phyloP scores from a whole-genome alignment of 2,888 invertebrate species.

The Argyresthia albistria region DNA sequence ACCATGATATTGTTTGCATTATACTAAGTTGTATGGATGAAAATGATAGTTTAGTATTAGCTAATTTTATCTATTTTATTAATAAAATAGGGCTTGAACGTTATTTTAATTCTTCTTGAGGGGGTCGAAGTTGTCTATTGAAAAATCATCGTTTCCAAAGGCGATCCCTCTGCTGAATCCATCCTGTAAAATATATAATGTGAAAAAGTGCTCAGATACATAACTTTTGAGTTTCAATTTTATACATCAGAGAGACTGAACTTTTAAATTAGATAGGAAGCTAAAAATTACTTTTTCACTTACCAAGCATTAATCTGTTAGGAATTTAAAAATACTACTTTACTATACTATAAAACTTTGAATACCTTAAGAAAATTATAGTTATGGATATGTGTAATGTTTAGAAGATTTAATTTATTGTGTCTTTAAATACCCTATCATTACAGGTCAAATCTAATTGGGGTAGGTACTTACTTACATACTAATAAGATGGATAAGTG shows the following conservation, averaged over 20 bases:
- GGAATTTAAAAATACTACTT: conserved; percentile 12
- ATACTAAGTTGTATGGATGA: conserved; percentile 37
- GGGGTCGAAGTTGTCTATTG: conserved; percentile 94
- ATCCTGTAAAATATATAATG: conserved; percentile 75
- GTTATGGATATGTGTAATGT: no score
- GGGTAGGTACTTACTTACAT: no score
- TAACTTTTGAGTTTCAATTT: not conserved
- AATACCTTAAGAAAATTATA: no score
- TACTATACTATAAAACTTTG: no score
- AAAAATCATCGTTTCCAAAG: conserved; percentile 94
- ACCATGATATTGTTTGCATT: conserved; percentile 36
- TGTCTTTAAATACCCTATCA: no score
- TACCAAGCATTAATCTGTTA: conserved; percentile 39
- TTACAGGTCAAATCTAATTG: no score
- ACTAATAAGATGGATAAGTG: no score
- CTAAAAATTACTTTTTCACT: conserved; percentile 14
- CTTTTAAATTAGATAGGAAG: no score
- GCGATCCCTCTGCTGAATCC: conserved; percentile 90
- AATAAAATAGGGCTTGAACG: conserved; percentile 1
- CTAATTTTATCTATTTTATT: conserved; percentile 22
- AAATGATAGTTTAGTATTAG: conserved; percentile 26
- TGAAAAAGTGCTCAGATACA: no score
- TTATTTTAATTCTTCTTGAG: conserved; percentile 79
- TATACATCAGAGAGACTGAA: not conserved
- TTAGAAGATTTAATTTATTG: no score